These are phyloP conservation scores for Tetrax tetrax DNA, from an alignment of 2,113 vertebrate genomes.

Conservation along the genomic window DNA sequence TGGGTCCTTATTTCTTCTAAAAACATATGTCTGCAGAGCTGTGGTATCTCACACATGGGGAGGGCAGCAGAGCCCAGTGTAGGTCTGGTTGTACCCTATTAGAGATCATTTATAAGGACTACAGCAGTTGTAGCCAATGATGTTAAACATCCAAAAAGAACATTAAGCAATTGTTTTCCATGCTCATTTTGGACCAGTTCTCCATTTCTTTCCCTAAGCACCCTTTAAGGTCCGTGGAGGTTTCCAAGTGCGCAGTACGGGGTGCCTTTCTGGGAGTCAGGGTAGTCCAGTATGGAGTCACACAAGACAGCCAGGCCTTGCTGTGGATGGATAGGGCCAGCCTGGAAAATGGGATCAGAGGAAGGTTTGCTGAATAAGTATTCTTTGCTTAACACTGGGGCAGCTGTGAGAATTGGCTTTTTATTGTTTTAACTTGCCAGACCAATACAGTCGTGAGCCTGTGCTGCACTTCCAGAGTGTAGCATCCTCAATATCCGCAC, in stretches of 20 bases:
- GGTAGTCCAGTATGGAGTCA: neutral
- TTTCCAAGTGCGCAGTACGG: rapidly evolving
- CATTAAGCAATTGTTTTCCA: neutral
- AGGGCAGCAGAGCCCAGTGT: neutral
- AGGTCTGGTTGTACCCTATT: rapidly evolving
- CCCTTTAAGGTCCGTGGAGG: neutral
- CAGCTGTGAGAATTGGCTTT: neutral
- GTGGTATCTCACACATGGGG: neutral
- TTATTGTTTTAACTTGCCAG: neutral
- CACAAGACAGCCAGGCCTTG: neutral
- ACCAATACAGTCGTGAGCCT: neutral
- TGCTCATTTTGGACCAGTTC: neutral
- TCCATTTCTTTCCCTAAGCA: neutral
- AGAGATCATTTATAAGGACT: neutral
- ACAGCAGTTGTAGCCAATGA: neutral
- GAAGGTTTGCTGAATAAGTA: neutral
- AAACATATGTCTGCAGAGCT: neutral
- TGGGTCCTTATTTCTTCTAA: neutral
- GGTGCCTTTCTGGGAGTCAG: neutral
- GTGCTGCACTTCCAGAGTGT: neutral
- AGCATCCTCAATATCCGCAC: rapidly evolving
- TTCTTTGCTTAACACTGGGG: neutral
- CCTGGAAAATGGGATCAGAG: neutral
- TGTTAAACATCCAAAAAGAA: neutral
- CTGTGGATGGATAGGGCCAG: neutral